phyloP scores from a whole-genome alignment of 2,888 invertebrate species.

The Cerastis rubricosa region DNA sequence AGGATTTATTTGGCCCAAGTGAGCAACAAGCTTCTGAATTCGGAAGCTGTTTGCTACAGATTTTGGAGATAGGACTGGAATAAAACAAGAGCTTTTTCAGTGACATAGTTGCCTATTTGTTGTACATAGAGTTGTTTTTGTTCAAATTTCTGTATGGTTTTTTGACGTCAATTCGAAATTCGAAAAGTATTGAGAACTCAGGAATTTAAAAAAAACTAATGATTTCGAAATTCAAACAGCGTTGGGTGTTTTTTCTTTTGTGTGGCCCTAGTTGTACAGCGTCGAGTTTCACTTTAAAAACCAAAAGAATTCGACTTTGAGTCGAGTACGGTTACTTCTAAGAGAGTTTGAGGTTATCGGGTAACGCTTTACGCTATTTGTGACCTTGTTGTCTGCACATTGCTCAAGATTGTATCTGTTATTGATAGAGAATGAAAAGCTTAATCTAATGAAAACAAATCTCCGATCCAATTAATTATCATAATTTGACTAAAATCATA shows the following conservation, averaged over 20 bases:
- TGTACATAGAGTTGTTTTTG: neutral
- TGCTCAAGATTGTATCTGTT: neutral
- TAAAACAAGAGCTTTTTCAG: conserved; percentile 15
- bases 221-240: neutral
- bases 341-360: neutral
- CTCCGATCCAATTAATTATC: neutral
- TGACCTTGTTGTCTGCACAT: neutral
- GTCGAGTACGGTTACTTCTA: neutral
- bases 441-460: neutral
- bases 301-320: neutral
- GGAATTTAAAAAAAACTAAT: neutral
- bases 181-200: neutral
- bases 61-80: conserved; percentile 32
- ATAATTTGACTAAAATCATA: neutral
- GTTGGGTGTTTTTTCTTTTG: no score
- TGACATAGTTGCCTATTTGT: neutral
- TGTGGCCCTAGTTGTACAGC: no score
- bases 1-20: conserved; percentile 51
- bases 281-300: neutral
- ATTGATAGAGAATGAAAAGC: neutral
- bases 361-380: no score
- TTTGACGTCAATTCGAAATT: neutral
- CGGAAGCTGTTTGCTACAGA: conserved; percentile 40
- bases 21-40: conserved; percentile 50
- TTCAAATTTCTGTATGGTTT: neutral